Percentiles rank a stretch among this genome's conserved stretches.
phyloP scores from a whole-genome alignment of 1,140 invertebrate genomes.

The Tigriopus japonicus region DNA sequence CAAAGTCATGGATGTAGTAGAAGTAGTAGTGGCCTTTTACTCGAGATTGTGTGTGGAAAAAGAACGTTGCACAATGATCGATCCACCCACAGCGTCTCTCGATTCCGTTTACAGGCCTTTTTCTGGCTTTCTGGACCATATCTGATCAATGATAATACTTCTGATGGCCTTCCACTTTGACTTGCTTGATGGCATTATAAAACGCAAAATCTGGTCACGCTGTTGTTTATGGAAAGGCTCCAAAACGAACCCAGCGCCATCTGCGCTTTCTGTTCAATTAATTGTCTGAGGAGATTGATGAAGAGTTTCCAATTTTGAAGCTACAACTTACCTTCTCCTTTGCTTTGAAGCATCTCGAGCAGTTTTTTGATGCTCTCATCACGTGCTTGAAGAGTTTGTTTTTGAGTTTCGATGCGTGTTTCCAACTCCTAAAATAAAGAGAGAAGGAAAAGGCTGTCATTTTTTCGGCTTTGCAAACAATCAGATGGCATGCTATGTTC shows the following conservation, averaged over 20 bases:
- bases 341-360: conserved; percentile 92
- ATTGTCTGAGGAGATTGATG: not conserved
- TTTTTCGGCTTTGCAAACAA: too few relatives aligned
- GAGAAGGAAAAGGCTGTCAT: too few relatives aligned
- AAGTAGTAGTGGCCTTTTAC: too few relatives aligned
- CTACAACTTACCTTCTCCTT: conserved; percentile 60
- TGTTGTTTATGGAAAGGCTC: not conserved
- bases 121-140: too few relatives aligned
- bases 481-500: too few relatives aligned
- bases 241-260: not conserved
- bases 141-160: not conserved
- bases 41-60: too few relatives aligned
- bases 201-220: not conserved
- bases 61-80: too few relatives aligned
- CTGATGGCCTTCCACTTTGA: not conserved
- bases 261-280: not conserved
- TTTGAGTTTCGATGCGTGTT: conserved; percentile 88
- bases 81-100: too few relatives aligned
- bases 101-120: too few relatives aligned
- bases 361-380: conserved; percentile 98
- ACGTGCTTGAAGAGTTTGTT: conserved; percentile 80
- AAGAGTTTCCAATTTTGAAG: not conserved
- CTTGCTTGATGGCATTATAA: too few relatives aligned
- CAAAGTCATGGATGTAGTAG: too few relatives aligned
- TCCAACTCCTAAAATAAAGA: conserved; percentile 56